Base-by-base conservation (phyloP, 2,888 invertebrate species). In the Acrobasis repandana region DNA sequence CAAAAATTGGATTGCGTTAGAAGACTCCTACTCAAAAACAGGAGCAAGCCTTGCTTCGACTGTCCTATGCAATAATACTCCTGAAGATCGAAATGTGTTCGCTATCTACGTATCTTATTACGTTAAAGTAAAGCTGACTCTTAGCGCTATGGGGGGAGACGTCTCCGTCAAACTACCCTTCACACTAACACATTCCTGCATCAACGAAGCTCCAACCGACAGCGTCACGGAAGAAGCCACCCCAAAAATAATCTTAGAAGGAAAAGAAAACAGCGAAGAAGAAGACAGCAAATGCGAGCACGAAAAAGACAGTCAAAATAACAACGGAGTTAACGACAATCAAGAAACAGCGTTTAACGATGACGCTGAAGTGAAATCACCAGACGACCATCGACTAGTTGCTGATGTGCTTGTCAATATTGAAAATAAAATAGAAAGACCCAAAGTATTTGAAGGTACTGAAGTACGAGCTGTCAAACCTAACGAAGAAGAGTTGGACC, bases 51-150 rank as follows among this genome's bases (percentile, higher is more conserved):
- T 94, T 1, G 93, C 94, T 0, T 94, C 94, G 6, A 94, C 94
- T n/a, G 93, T 94, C 14, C 80, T 94, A 56, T 91, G 87, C 75
- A 80, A 89, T 72, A 85, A 90, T 79, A 93, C 93, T 15, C 94
- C 95, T 0, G 95, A 96, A 67, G 96, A 96, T 69, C 93, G 97
- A 63, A 97, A 97, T 82, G 97, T 96, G 0, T 97, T 97, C 76
- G 97, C 97, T 60, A 97, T 97, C 72, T 97, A 97, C 88, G 97
- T 97, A 10, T 97, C 97, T 0, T 97, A 97, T 81, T 97, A 97
- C 79, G 97, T 97, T 9, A 97, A 97, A 93, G 95, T 97, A 0
- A 97, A 97, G 85, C 91, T 97, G 0, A 92, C 96, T 0, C 93
- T 97, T 28, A 96, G 96, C 63, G 94, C 96, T 3, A 96, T 97